Evolutionary conservation across 2,797 vertebrate genomes (phyloP).

Genomic region (Sorex maritimensis): DNA sequence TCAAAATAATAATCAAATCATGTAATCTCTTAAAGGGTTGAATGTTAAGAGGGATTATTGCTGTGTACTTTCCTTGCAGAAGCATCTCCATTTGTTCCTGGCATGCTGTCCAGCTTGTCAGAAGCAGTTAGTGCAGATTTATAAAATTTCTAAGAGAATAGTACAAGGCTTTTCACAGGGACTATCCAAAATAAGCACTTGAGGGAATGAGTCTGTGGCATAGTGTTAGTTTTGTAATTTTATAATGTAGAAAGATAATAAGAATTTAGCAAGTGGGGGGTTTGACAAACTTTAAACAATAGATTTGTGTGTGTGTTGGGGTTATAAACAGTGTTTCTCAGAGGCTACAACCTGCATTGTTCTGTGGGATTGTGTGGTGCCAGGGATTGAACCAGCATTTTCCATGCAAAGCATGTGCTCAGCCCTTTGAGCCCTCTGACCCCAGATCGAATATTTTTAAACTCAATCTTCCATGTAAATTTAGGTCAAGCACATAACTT

Average conservation of each 20-base stretch:
- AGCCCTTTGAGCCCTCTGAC: too few species aligned
- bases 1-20: not conserved
- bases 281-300: constrained; percentile 25
- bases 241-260: constrained; percentile 17
- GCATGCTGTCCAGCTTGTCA: not conserved
- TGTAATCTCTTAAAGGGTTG: not conserved
- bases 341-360: too few species aligned
- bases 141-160: constrained; percentile 54
- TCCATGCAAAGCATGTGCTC: too few species aligned
- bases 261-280: not conserved
- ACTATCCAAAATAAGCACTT: not conserved
- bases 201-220: not conserved
- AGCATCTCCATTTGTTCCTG: not conserved
- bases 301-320: too few species aligned
- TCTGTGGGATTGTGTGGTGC: too few species aligned
- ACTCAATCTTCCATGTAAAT: constrained; percentile 1
- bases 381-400: too few species aligned
- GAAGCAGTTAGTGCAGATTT: constrained; percentile 58
- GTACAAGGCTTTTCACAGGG: not conserved
- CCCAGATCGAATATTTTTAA: not conserved
- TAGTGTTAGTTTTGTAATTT: constrained; percentile 5
- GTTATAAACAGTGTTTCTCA: too few species aligned
- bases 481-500: not conserved
- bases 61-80: not conserved
- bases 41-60: not conserved